phyloP scores from a whole-genome alignment of 2,113 vertebrate genomes.

The Corythaixoides concolor region DNA sequence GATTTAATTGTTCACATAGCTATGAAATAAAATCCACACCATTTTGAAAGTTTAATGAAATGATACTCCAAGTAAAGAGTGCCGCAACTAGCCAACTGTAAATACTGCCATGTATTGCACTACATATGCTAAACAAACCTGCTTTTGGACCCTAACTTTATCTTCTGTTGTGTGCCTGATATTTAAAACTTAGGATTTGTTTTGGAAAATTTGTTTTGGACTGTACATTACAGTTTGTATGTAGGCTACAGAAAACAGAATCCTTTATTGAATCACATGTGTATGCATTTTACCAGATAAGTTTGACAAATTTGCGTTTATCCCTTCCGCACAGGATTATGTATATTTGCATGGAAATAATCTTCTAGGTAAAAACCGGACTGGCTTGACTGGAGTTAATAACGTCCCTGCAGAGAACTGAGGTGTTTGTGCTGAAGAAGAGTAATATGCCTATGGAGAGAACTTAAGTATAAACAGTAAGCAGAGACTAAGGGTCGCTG shows the following conservation, averaged over 20 bases:
- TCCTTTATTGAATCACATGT: background rate
- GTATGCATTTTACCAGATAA: background rate
- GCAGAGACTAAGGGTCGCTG: background rate
- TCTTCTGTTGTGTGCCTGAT: background rate
- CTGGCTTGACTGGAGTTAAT: background rate
- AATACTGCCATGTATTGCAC: background rate
- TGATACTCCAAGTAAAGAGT: rapidly evolving
- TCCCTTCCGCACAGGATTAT: background rate
- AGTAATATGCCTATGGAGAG: background rate
- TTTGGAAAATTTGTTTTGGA: background rate
- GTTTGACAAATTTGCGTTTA: background rate
- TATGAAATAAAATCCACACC: background rate
- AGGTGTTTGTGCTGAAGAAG: background rate
- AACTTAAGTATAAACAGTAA: background rate
- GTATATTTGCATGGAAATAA: background rate
- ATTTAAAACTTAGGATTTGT: background rate
- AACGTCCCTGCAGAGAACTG: background rate
- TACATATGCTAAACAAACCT: background rate
- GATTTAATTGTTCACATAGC: conserved; percentile 3
- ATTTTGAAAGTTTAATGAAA: background rate
- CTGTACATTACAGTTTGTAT: background rate
- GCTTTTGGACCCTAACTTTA: background rate
- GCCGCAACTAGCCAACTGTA: background rate
- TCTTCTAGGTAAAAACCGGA: background rate
- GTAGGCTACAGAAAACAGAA: background rate